Base-by-base conservation (phyloP, 2,888 invertebrate genomes). In the Tenthredo livida region DNA sequence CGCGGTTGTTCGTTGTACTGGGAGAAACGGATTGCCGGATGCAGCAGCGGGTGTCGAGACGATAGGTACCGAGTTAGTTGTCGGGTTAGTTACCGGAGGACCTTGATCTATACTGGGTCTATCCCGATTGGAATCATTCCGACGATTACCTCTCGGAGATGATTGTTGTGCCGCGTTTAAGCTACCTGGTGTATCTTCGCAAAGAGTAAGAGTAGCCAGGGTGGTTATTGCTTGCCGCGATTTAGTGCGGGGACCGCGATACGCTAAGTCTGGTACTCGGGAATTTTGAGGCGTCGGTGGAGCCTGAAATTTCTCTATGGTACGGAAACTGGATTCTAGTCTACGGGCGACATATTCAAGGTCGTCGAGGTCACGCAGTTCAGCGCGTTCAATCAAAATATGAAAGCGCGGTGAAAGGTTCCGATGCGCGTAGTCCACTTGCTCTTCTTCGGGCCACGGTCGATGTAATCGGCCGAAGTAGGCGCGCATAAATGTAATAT, bases 401-500 rank as follows among this genome's bases (percentile, higher is more conserved):
- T 80, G 80, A 10, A 37, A 80, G 9, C 43, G 58, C 33, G 80
- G 80, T 29, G 58, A 17, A 1, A 50, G 58, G n/a, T n/a, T n/a
- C n/a, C n/a, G n/a, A n/a, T n/a, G n/a, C n/a, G n/a, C n/a, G n/a
- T n/a, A n/a, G n/a, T 65, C 37, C 0, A 80, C 2, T 7, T 80
- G 25, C 7, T 80, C 65, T 0, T 80, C 80, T 40, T 58, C 21
- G 2, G 5, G 25, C 54, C 50, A 54, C 2, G 54, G 25, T 21
- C 58, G 80, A 37, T 43, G 17, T 10, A 80, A 21, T 5, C 80
- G 54, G 10, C 29, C 15, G 17, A 54, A 54, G 0, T 40, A 58
- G 0, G 61, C 80, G 17, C 80, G 58, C 80, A 80, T 80, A 12
- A n/a, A 80, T 7, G 80, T 80, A 4, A 80, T 1, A 25, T 80